Percentiles rank a stretch among this genome's conserved stretches.
These are phyloP conservation scores for Arrhamphus sclerolepis DNA, from an alignment of 2,797 vertebrate species.

Conservation along the genomic window DNA sequence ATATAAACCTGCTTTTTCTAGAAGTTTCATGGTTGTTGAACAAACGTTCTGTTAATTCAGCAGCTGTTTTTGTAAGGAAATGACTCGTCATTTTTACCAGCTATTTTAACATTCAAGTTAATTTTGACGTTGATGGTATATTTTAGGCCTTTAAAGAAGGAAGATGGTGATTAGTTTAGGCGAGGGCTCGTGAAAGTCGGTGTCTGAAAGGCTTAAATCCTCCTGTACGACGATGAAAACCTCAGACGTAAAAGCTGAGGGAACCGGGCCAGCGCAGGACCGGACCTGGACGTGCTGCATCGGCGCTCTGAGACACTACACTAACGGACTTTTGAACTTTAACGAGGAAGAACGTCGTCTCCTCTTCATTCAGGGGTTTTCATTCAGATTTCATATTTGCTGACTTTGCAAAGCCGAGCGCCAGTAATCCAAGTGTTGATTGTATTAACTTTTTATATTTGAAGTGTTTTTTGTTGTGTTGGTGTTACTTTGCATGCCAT, in stretches of 20 bases:
- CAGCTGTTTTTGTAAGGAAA: background rate
- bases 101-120: background rate
- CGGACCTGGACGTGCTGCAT: too few species aligned
- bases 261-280: too few species aligned
- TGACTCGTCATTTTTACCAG: background rate
- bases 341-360: too few species aligned
- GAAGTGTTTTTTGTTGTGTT: slow-evolving; percentile 60
- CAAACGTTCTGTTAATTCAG: too few species aligned
- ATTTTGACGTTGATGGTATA: background rate
- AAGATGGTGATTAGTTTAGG: background rate
- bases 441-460: slow-evolving; percentile 60
- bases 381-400: background rate
- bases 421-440: slow-evolving; percentile 38
- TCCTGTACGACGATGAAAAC: too few species aligned
- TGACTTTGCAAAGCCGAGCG: slow-evolving; percentile 19
- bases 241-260: too few species aligned
- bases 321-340: too few species aligned
- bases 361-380: too few species aligned
- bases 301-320: too few species aligned
- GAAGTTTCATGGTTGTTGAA: slow-evolving; percentile 6
- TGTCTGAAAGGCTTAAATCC: too few species aligned
- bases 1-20: slow-evolving; percentile 29
- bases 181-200: too few species aligned
- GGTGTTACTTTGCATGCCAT: slow-evolving; percentile 68
- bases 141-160: background rate